Base-by-base conservation (phyloP, 2,888 invertebrate species). In the Pasiphila rectangulata region DNA sequence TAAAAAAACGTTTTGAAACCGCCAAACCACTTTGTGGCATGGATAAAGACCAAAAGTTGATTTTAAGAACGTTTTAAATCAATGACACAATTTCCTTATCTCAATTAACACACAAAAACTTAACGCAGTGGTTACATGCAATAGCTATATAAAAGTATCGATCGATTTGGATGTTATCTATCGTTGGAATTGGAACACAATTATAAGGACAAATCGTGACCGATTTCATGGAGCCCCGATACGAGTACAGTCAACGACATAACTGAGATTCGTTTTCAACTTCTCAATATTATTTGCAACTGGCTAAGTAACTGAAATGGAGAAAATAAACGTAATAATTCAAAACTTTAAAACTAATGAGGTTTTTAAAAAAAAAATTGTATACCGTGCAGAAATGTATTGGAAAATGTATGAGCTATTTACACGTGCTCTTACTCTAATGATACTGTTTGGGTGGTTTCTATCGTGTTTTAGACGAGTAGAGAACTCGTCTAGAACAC, bases 121-220 rank as follows among this genome's bases (percentile, higher is more conserved):
- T 41, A 38, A 50, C 42, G 34, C 19, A 16, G 50, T 25, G 34
- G 27, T 50, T 50, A 45, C 45, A 45, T 37, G 50, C 36, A 45
- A 50, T 40, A 36, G 30, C 40, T 13, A 45, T 49, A 35, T 45
- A 50, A 40, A 44, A 46, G 36, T 35, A 40, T 15, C 34, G 12
- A 42, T 43, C 46, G 46, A 41, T 55, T 51, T 37, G 52, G 58
- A 62, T 59, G 56, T 61, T 54, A 60, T 53, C 52, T 57, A 59
- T 54, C 62, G 56, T 59, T 51, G 61, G 63, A 72, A 71, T 75
- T 71, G 63, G 72, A 67, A 68, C 69, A 64, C 67, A 65, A 71
- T 69, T 67, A 69, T 70, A 70, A 72, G 74, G 70, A 75, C 66
- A 74, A 72, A 70, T 75, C 74, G 75, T 76, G 75, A 74, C 60